Evolutionary conservation across 2,113 vertebrate species (phyloP).

Genomic region (Rallus limicola): DNA sequence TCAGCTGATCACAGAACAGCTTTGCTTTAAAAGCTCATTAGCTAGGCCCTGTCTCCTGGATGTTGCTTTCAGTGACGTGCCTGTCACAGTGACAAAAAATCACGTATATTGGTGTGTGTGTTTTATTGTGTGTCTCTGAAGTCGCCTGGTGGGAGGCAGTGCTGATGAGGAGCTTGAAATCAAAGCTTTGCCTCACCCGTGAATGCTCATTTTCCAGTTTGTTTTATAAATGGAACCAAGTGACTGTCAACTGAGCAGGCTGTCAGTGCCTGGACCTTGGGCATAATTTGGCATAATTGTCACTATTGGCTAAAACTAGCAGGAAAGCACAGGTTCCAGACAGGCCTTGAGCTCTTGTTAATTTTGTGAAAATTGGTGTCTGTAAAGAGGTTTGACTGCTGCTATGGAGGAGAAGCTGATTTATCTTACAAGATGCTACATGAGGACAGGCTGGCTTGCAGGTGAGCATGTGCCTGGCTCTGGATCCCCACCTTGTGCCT

Average conservation of each 20-base stretch:
- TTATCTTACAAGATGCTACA: neutral
- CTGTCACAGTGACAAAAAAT: neutral
- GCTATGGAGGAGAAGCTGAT: neutral
- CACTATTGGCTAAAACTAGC: neutral
- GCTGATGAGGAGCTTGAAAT: neutral
- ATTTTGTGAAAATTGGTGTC: neutral
- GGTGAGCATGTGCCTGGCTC: neutral
- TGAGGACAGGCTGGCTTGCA: neutral
- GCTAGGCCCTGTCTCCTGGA: neutral
- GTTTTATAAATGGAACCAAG: neutral
- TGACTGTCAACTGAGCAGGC: neutral
- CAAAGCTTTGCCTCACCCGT: neutral
- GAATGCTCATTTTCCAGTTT: neutral
- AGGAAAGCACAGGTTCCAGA: neutral
- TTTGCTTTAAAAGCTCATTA: slow-evolving; percentile 49
- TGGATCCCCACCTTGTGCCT: neutral
- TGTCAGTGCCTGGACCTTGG: neutral
- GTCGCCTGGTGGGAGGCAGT: neutral
- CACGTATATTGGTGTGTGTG: neutral
- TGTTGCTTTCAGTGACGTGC: neutral
- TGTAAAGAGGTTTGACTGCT: neutral
- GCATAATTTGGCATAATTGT: neutral
- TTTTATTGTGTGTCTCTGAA: neutral
- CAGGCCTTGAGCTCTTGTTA: neutral
- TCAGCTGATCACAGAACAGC: slow-evolving; percentile 16